phyloP scores from a whole-genome alignment of 2,113 vertebrate genomes.

The Solea senegalensis region DNA sequence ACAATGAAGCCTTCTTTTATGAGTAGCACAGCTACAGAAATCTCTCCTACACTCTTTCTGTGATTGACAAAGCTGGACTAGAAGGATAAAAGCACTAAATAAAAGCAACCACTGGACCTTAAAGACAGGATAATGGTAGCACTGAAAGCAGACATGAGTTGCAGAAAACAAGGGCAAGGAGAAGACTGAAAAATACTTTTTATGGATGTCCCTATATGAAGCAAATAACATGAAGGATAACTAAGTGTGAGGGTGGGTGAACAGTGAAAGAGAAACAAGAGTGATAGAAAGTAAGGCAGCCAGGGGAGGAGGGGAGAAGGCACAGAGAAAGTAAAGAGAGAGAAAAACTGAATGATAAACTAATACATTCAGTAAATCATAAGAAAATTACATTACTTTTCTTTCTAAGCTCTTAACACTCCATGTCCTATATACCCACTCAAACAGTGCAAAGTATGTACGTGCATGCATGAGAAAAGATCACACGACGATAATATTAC shows the following conservation, averaged over 20 bases:
- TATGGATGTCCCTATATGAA: constrained; percentile 42
- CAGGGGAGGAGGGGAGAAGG: constrained; percentile 12
- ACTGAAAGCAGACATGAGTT: constrained; percentile 35
- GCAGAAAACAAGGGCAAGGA: constrained; percentile 44
- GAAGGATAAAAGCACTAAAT: constrained; percentile 61
- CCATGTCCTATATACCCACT: constrained; percentile 61
- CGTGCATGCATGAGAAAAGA: constrained; percentile 48
- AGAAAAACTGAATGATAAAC: constrained; percentile 34
- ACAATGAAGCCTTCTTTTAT: constrained; percentile 54
- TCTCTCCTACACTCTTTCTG: constrained; percentile 39
- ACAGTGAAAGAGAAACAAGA: constrained; percentile 20
- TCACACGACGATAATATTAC: constrained; percentile 76
- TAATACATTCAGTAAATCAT: constrained; percentile 45
- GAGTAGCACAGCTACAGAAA: constrained; percentile 56
- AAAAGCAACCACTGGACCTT: constrained; percentile 56
- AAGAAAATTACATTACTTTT: constrained; percentile 51
- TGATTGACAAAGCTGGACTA: constrained; percentile 48
- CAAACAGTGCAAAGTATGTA: constrained; percentile 30
- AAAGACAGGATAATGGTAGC: constrained; percentile 55
- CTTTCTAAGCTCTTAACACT: constrained; percentile 54
- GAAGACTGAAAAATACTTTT: constrained; percentile 33
- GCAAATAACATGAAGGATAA: constrained; percentile 27
- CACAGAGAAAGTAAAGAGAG: constrained; percentile 18
- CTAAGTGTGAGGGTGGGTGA: constrained; percentile 22
- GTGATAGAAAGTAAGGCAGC: constrained; percentile 28